These are phyloP conservation scores for Lampris incognitus DNA, from an alignment of 2,113 vertebrate species.

Conservation along the genomic window DNA sequence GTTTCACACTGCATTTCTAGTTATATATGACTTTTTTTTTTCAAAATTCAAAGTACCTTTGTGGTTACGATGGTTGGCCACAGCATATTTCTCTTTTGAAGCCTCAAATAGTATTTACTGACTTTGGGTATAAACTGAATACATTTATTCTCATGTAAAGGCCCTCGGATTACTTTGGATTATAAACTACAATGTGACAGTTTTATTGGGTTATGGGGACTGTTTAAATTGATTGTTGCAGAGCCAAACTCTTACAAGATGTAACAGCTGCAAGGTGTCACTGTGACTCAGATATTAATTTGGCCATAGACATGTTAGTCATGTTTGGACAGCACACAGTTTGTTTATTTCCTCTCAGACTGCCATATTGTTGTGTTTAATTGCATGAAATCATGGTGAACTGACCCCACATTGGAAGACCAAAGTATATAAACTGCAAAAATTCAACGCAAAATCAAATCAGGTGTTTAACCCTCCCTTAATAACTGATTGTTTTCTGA, in stretches of 20 bases:
- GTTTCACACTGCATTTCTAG: too few species aligned
- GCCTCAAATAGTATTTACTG: neutral
- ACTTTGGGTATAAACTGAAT: conserved; percentile 2
- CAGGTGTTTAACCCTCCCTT: conserved; percentile 45
- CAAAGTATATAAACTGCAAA: conserved; percentile 29
- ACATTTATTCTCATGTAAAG: neutral
- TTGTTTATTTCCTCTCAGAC: neutral
- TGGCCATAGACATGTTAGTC: neutral
- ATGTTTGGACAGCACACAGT: neutral
- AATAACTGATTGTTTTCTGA: conserved; percentile 66
- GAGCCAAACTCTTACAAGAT: conserved; percentile 9
- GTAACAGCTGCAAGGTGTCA: conserved; percentile 12
- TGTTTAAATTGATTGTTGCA: conserved; percentile 16
- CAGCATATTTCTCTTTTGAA: neutral
- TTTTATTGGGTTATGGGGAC: conserved; percentile 23
- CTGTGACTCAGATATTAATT: conserved; percentile 13
- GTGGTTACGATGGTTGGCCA: neutral
- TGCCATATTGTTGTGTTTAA: neutral
- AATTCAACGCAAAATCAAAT: conserved; percentile 46
- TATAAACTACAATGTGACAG: neutral
- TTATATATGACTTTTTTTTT: too few species aligned
- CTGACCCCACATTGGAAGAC: conserved; percentile 6
- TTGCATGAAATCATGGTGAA: conserved; percentile 7
- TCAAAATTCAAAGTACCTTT: too few species aligned
- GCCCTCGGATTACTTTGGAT: conserved; percentile 1